Base-by-base conservation (phyloP, 2,888 invertebrate genomes). In the Hydraecia micacea region DNA sequence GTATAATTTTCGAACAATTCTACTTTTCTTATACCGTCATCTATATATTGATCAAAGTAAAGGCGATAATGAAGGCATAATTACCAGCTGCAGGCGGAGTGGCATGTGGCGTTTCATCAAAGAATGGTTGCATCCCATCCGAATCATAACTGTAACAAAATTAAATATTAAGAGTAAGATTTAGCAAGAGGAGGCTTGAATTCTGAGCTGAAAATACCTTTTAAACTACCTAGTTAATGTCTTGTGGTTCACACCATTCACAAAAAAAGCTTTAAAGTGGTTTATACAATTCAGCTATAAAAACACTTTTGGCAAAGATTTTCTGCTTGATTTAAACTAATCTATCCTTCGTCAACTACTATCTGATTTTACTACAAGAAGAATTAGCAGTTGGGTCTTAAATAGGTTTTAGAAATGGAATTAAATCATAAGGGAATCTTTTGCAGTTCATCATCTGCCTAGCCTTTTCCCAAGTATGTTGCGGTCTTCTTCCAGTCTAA, bases 51-150 rank as follows among this genome's bases (percentile, higher is more conserved):
- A 52, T 73, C 7, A 55, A n/a, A 73, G 2, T 11, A 58, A 32
- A 75, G 18, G 21, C 9, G 4, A 42, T 21, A 60, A 67, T 32
- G 0, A 39, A 32, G 21, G 9, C 5, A 55, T 75, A 67, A 79
- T 75, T 94, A 96, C 96, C 95, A 91, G 95, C 95, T 77, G 96
- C 96, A 89, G 96, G 96, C 72, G 97, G 96, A 75, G 97, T 97
- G 5, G 97, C 97, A 72, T 97, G 97, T 71, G 97, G 97, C 46
- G 97, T 97, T 91, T 96, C 97, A 81, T 96, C 95, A 87, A 97
- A 97, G 91, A 97, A 97, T 62, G 97, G 97, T 91, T 97, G 97
- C 96, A 96, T 96, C 67, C 96, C 96, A 90, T 97, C 96, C 78
- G 96, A 96, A 84, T 96, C 96, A 87, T 95, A 96, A 91, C 96